phyloP scores from a whole-genome alignment of 2,888 invertebrate species.

The Steinernema carpocapsae region DNA sequence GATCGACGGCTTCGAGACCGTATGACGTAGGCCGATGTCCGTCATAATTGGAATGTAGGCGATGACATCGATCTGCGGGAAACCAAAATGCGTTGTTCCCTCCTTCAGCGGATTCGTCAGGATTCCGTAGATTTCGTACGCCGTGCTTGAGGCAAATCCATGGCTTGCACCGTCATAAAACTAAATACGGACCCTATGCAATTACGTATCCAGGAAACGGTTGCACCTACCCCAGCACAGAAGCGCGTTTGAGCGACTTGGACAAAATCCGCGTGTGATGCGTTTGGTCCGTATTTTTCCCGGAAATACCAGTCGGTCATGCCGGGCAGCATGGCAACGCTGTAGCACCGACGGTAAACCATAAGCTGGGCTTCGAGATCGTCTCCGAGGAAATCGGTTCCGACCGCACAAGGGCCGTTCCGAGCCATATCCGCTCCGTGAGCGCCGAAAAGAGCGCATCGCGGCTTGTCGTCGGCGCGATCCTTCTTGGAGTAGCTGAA shows the following conservation, averaged over 20 bases:
- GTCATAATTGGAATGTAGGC: neutral
- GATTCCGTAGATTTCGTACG: neutral
- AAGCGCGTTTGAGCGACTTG: neutral
- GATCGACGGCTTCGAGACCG: neutral
- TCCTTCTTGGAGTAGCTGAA: conserved; percentile 14
- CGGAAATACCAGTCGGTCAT: neutral
- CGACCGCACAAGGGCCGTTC: neutral
- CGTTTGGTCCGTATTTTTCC: neutral
- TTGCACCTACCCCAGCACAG: conserved; percentile 1
- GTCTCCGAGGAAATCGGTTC: neutral
- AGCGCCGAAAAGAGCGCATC: neutral
- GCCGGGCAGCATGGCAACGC: neutral
- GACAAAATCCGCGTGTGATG: neutral
- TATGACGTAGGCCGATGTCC: neutral
- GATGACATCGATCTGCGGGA: conserved; percentile 1
- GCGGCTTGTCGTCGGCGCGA: neutral
- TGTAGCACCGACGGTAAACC: neutral
- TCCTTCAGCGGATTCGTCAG: neutral
- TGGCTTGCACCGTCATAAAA: neutral
- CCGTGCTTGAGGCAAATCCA: neutral
- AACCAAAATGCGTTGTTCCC: neutral
- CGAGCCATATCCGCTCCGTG: neutral
- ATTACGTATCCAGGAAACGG: neutral
- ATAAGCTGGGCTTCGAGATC: neutral
- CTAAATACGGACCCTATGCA: neutral